Evolutionary conservation across 1,140 invertebrate genomes (phyloP).

Genomic region (Dryas iulia): DNA sequence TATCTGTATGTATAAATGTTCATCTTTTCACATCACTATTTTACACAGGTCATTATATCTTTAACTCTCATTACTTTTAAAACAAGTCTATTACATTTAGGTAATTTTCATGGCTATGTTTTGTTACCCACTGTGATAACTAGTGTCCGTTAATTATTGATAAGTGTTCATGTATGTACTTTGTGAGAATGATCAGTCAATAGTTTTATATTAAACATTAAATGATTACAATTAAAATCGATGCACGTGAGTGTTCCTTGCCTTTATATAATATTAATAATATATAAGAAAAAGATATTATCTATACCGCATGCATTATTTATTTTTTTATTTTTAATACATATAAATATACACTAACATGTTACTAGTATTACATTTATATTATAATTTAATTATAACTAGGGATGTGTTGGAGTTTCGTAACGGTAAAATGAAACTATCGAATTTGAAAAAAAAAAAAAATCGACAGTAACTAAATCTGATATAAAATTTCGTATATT

Average conservation of each 20-base stretch:
- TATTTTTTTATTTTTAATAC: neutral
- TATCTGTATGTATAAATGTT: slow-evolving; percentile 1
- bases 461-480: no score
- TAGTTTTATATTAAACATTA: neutral
- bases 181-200: neutral
- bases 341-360: neutral
- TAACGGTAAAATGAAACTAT: no score
- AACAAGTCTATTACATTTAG: no score
- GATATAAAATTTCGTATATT: no score
- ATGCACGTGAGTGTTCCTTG: neutral
- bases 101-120: no score
- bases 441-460: no score
- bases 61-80: neutral
- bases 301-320: neutral
- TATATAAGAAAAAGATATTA: neutral
- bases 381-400: no score
- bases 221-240: neutral
- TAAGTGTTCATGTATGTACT: neutral
- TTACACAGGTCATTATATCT: neutral
- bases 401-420: no score
- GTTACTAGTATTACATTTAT: neutral
- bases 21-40: neutral
- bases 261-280: neutral
- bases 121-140: neutral
- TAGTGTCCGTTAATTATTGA: neutral